Conservation (phyloP, 2,113 vertebrate species). For the Gasterosteus nipponicus region DNA sequence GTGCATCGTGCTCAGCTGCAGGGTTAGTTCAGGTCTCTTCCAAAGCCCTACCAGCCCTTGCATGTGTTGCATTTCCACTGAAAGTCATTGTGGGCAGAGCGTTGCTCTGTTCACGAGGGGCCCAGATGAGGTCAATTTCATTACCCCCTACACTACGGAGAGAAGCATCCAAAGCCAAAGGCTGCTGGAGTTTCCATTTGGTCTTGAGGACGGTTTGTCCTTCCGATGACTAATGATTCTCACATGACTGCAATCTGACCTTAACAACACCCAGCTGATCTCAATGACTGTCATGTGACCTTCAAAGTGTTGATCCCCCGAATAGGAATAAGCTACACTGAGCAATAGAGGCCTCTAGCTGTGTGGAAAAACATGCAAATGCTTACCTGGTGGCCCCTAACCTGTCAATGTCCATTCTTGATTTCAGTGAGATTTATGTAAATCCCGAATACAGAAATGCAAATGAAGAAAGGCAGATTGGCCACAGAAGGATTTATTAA, state of each 20-base stretch:
- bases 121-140: neutral
- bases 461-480: constrained; percentile 1
- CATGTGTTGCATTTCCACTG: constrained; percentile 6
- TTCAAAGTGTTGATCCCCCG: constrained; percentile 12
- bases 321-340: neutral
- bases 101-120: neutral
- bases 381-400: constrained; percentile 1
- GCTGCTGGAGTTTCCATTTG: constrained; percentile 1
- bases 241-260: constrained; percentile 49
- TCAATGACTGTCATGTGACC: constrained; percentile 51
- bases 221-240: constrained; percentile 42
- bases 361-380: neutral
- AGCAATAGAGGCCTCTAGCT: constrained; percentile 2
- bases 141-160: neutral
- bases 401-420: neutral
- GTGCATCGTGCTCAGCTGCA: constrained; percentile 14
- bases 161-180: constrained; percentile 1
- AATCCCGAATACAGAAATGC: constrained; percentile 15
- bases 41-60: neutral
- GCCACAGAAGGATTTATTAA: neutral
- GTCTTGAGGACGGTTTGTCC: constrained; percentile 19
- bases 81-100: neutral
- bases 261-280: constrained; percentile 20
- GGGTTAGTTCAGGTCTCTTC: constrained; percentile 22
- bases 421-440: constrained; percentile 16